Evolutionary conservation across 2,113 vertebrate genomes (phyloP).

Genomic region (Albula goreensis): DNA sequence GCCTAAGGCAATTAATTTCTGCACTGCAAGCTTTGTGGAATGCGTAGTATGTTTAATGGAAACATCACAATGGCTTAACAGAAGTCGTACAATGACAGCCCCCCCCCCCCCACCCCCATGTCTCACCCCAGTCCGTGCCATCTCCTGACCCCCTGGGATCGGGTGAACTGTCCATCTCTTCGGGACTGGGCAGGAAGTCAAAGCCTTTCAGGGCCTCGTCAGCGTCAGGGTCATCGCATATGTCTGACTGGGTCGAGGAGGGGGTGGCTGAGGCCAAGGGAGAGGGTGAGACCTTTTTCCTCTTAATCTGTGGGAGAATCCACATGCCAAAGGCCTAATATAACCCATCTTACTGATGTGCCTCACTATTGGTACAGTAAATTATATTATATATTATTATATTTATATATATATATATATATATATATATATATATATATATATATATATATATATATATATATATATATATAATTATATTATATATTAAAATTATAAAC

Average conservation of each 20-base stretch:
- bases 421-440: too few species aligned
- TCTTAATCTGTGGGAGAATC: slow-evolving; percentile 78
- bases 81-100: not conserved
- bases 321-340: too few species aligned
- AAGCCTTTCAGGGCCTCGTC: slow-evolving; percentile 95
- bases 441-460: too few species aligned
- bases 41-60: not conserved
- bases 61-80: not conserved
- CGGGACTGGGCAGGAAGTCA: slow-evolving; percentile 88
- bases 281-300: slow-evolving; percentile 75
- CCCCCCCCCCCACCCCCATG: not conserved
- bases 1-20: not conserved
- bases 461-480: too few species aligned
- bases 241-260: slow-evolving; percentile 69
- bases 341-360: too few species aligned
- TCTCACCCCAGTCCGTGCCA: slow-evolving; percentile 94
- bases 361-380: too few species aligned
- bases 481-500: too few species aligned
- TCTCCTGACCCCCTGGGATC: slow-evolving; percentile 88
- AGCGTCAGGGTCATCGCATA: slow-evolving; percentile 90
- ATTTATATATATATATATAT: too few species aligned
- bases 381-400: too few species aligned
- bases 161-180: slow-evolving; percentile 82
- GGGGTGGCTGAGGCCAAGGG: slow-evolving; percentile 51
- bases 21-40: not conserved